Base-by-base conservation (phyloP, 1,140 invertebrate genomes). In the Drosophila insularis region DNA sequence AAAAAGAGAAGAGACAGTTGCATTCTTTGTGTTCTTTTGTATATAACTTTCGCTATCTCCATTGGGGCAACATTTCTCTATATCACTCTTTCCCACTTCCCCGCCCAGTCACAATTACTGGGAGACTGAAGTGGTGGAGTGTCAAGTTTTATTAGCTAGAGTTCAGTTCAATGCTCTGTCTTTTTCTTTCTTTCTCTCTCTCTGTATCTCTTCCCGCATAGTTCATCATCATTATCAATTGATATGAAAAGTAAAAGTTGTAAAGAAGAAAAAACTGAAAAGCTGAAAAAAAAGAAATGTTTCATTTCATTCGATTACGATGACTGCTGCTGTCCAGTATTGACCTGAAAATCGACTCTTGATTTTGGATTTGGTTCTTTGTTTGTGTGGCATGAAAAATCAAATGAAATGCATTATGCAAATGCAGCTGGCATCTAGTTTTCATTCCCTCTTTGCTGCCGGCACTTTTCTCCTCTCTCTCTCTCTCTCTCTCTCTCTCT, bases 61-160 rank as follows among this genome's bases (percentile, higher is more conserved):
- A 50, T 50, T 50, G 7, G 43, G 17, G 43, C 43, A 50, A 50
- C 78, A 76, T 68, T 85, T 80, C 76, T 63, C 66, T 70, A 74
- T 66, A 74, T 66, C 64, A 65, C 54, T 27, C 56, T 43, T 11
- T 17, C 0, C 32, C 46, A 14, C 23, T 5, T 17, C 8, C 27
- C 4, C 27, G 27, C 27, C 27, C 31, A 2, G 10, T 43, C 8
- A 23, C 65, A 40, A 35, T 35, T 37, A 11, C 17, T 31, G 43
- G 11, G 11, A n/a, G 35, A 37, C 81, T 46, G 7, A 50, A 86
- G 70, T 74, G 73, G 78, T 71, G 19, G 46, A 76, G 84, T 87
- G 84, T 82, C 82, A 82, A 87, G 79, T 86, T 86, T 87, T 87
- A 86, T 86, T 87, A 78, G 82, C 70, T 71, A 68, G 31, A 55